Percentiles rank a stretch among this genome's conserved stretches.
Conservation (phyloP, 1,140 invertebrate genomes). For the Drosophila sturtevanti region DNA sequence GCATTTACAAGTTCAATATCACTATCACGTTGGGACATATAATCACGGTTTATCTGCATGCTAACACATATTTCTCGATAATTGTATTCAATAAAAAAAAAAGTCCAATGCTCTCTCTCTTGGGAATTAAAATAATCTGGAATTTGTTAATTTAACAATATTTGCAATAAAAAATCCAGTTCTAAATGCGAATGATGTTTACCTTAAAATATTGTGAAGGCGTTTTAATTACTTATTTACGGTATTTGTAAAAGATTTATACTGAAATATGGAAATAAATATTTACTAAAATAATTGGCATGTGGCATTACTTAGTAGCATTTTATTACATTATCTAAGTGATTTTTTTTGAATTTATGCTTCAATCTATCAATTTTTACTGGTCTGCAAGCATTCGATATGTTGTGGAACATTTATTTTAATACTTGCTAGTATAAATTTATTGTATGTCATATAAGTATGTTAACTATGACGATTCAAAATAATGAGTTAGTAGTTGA, state of each 20-base stretch:
- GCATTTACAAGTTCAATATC: slow-evolving; percentile 70
- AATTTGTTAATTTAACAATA: slow-evolving; percentile 9
- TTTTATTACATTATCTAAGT: background rate
- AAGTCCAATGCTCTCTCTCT: slow-evolving; percentile 1
- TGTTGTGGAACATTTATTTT: too few species aligned
- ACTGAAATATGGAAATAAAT: background rate
- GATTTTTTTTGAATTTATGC: too few species aligned
- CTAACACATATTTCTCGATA: background rate
- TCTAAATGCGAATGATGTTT: slow-evolving; percentile 6
- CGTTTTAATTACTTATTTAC: slow-evolving; percentile 12
- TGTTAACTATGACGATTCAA: background rate
- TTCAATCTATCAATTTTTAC: too few species aligned
- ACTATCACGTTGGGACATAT: slow-evolving; percentile 13
- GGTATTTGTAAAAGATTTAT: background rate
- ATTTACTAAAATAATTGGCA: background rate
- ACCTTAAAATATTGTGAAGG: background rate
- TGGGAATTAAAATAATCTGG: background rate
- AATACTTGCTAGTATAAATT: too few species aligned
- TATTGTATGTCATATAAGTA: background rate
- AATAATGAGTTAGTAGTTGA: background rate
- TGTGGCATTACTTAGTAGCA: background rate
- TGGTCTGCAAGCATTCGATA: too few species aligned
- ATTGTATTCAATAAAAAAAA: background rate
- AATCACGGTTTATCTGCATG: slow-evolving; percentile 7
- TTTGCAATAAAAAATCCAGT: slow-evolving; percentile 5